Evolutionary conservation across 2,113 vertebrate genomes (phyloP).

Genomic region (Lanius collurio): DNA sequence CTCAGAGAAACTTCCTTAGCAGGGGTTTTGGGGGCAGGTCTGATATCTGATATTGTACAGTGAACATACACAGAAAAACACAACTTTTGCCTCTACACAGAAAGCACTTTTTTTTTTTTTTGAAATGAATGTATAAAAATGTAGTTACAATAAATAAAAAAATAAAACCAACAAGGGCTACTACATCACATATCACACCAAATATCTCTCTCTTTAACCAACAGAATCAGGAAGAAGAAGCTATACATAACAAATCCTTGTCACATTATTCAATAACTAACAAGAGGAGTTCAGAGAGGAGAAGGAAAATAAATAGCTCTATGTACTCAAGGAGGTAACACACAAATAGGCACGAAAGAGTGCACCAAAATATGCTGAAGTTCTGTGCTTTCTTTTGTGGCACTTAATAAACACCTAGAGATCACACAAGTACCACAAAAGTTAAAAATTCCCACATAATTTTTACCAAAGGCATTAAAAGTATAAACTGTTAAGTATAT

Average conservation of each 20-base stretch:
- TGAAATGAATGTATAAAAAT: not conserved
- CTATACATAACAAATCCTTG: not conserved
- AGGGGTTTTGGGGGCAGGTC: accelerated
- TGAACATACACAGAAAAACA: accelerated
- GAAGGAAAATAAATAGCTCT: not conserved
- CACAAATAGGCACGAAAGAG: not conserved
- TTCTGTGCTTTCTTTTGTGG: not conserved
- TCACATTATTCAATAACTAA: not conserved
- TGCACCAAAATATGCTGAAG: not conserved
- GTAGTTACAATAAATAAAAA: not conserved
- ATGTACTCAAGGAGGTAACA: not conserved
- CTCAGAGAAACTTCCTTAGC: not conserved
- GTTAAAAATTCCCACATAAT: not conserved
- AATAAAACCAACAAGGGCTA: not conserved
- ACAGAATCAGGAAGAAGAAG: not conserved
- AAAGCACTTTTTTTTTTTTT: not conserved
- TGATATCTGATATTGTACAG: too few relatives aligned
- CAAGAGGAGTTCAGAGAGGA: not conserved
- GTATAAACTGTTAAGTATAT: not conserved
- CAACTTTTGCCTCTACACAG: not conserved
- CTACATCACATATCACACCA: not conserved
- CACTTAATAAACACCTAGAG: not conserved
- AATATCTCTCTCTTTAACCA: not conserved
- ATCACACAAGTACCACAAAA: not conserved
- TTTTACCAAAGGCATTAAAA: not conserved